These are phyloP conservation scores for Rhingia campestris DNA, from an alignment of 2,888 invertebrate genomes.

Conservation along the genomic window DNA sequence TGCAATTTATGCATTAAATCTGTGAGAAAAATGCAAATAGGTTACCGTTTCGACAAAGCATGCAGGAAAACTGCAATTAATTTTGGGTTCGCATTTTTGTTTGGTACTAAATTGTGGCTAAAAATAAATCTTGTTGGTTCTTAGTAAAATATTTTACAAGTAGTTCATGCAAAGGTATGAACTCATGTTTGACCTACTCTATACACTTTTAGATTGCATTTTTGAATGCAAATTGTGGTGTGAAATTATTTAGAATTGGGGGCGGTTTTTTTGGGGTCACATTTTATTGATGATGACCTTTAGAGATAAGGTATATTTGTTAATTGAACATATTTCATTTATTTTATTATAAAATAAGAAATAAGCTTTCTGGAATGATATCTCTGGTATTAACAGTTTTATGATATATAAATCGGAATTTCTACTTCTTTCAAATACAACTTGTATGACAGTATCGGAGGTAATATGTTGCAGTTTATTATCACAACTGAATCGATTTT, in stretches of 20 bases:
- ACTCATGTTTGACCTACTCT: conserved; percentile 24
- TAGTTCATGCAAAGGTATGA: conserved; percentile 7
- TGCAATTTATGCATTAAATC: conserved; percentile 52
- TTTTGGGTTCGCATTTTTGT: conserved; percentile 23
- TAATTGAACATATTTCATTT: too few relatives aligned
- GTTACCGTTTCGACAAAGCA: conserved; percentile 11
- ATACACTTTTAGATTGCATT: not conserved
- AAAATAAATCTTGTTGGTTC: not conserved
- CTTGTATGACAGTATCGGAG: too few relatives aligned
- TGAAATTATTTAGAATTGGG: not conserved
- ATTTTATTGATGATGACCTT: not conserved
- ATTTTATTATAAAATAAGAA: too few relatives aligned
- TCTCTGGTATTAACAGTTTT: too few relatives aligned
- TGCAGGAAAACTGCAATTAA: conserved; percentile 43
- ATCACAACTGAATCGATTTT: too few relatives aligned
- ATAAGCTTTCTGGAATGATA: too few relatives aligned
- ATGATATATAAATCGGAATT: too few relatives aligned
- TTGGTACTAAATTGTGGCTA: not conserved
- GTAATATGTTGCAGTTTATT: too few relatives aligned
- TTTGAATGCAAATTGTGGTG: not conserved
- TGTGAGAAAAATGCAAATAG: conserved; percentile 37
- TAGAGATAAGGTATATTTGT: too few relatives aligned
- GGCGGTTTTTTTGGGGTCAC: not conserved
- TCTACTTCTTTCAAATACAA: too few relatives aligned
- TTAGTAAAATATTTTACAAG: not conserved